phyloP scores from a whole-genome alignment of 2,113 vertebrate species.

The Hydropotes inermis region DNA sequence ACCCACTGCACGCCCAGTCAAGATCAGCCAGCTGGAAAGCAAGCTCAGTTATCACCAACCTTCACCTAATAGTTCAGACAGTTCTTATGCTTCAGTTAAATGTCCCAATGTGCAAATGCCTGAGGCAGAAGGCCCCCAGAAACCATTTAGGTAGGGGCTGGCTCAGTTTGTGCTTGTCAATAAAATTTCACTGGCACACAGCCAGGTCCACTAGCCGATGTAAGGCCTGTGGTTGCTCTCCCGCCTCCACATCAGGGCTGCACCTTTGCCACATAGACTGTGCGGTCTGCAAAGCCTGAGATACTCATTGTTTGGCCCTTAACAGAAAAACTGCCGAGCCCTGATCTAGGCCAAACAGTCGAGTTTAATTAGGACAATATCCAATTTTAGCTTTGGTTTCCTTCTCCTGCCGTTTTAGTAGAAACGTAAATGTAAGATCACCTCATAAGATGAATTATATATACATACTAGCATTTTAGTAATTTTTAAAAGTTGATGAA shows the following conservation, averaged over 20 bases:
- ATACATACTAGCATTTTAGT: not conserved
- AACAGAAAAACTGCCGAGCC: not conserved
- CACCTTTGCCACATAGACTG: not conserved
- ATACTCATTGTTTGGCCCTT: not conserved
- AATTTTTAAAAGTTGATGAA: not conserved
- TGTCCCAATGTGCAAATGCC: not conserved
- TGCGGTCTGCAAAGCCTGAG: not conserved
- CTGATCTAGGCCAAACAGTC: not conserved
- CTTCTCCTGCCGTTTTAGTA: not conserved
- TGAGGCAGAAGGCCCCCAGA: not conserved
- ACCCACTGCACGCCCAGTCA: rapidly evolving
- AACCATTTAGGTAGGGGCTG: not conserved
- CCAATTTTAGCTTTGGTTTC: not conserved
- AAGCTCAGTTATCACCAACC: not conserved
- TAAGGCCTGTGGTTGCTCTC: not conserved
- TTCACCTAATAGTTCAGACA: not conserved
- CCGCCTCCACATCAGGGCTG: not conserved
- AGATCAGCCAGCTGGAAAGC: not conserved
- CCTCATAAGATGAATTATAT: not conserved
- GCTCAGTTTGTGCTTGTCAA: not conserved
- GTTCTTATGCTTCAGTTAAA: not conserved
- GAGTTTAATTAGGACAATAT: not conserved
- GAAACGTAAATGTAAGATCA: not conserved
- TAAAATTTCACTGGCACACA: not conserved
- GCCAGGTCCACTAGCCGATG: not conserved